Evolutionary conservation across 2,113 vertebrate genomes (phyloP), one percentile per base, ranked within the genome.

Genomic region (Phylloscopus whistleri): DNA sequence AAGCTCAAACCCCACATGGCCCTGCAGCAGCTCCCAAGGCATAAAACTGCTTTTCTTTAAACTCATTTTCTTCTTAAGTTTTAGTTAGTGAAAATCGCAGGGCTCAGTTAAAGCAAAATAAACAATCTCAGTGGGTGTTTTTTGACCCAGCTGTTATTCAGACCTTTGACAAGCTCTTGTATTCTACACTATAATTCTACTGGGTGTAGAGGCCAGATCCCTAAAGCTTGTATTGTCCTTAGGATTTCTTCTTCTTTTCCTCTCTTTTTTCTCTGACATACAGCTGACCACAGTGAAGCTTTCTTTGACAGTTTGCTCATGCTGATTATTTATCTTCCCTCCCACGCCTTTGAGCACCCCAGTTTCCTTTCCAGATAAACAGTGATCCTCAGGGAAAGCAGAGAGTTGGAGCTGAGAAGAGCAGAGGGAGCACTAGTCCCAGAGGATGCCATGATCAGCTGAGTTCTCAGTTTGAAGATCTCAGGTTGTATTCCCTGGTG

Each of bases 401-500:
- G 31, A 55, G 67, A 73, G 31, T 10, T 63, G 53, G 39, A 67
- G 44, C 5, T 74, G 64, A 87, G 52, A 77, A 87, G 53, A 84
- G 64, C 63, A 89, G 63, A 51, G 73, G 85, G 37, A 78, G 62
- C n/a, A 46, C 72, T 74, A 88, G 33, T 75, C 77, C 92, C 80
- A 66, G 58, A 81, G 80, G 69, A 46, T 69, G 23, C 48, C 5
- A 6, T 12, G 51, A 90, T 94, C 72, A 86, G 60, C 83, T 58
- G 53, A 89, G 58, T 39, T 92, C 87, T 94, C 83, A 53, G 68
- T 68, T 53, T 81, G 79, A 95, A 93, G 75, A 86, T 69, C 80
- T 90, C n/a, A 81, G 62, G 28, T 33, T 92, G 7, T 70, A 81
- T 94, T 89, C 49, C 64, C 67, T 22, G 22, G 49, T 84, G 93